A percentile compares a stretch with the other conserved stretches of the same genome.
These are phyloP conservation scores for Petromus typicus DNA, from an alignment of 2,113 vertebrate genomes.

Conservation along the genomic window DNA sequence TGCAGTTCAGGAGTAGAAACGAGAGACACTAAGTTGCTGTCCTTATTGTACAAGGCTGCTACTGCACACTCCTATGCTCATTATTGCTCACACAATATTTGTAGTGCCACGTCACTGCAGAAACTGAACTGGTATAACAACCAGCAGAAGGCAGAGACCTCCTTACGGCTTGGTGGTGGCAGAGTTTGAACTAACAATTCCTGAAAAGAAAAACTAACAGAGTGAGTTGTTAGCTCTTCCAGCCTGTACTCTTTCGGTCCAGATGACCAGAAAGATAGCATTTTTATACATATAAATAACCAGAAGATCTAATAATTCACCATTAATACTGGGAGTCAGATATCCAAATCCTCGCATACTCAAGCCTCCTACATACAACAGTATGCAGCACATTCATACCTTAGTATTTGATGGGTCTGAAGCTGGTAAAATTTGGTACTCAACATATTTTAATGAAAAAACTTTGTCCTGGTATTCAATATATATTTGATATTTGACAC, in stretches of 20 bases:
- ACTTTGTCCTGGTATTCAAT: background rate
- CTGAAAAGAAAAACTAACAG: background rate
- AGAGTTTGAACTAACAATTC: background rate
- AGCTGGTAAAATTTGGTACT: background rate
- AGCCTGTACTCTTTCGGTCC: background rate
- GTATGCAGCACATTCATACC: background rate
- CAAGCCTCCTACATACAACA: background rate
- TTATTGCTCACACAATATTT: background rate
- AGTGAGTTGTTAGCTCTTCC: background rate
- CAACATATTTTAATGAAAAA: background rate
- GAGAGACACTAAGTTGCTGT: rapidly evolving
- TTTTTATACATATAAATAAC: background rate
- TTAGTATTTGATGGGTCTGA: background rate
- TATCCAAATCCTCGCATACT: background rate
- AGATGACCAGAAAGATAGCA: background rate
- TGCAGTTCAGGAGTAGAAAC: background rate
- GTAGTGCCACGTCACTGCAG: background rate
- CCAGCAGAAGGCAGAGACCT: background rate
- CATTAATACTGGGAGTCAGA: background rate
- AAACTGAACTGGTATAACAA: background rate
- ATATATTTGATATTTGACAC: background rate
- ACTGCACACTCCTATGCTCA: rapidly evolving
- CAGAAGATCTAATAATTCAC: background rate
- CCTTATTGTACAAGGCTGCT: background rate
- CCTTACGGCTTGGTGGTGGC: background rate